Percentiles rank a stretch among this genome's conserved stretches.
phyloP scores from a whole-genome alignment of 2,113 vertebrate species.

The Acanthochromis polyacanthus region DNA sequence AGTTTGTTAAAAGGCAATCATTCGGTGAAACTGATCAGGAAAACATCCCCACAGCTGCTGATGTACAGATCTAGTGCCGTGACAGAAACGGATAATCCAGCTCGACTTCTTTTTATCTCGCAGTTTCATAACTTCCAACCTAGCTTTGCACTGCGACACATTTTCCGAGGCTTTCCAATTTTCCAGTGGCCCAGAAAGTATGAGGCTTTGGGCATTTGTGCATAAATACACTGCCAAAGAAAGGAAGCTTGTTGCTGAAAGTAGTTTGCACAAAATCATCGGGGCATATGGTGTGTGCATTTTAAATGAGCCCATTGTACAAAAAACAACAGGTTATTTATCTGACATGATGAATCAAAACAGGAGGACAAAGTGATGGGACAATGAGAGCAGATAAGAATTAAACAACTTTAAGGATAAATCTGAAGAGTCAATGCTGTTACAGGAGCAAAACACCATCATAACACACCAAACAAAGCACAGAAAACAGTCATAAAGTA shows the following conservation, averaged over 20 bases:
- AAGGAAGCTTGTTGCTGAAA: conserved; percentile 27
- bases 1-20: not conserved
- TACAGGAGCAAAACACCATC: not conserved
- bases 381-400: too few relatives aligned
- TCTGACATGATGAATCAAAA: not conserved
- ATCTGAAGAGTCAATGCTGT: not conserved
- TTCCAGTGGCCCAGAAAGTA: conserved; percentile 63
- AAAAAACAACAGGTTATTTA: conserved; percentile 20
- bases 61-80: not conserved
- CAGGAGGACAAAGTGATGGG: not conserved
- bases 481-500: not conserved
- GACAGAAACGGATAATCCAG: not conserved
- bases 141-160: conserved; percentile 13
- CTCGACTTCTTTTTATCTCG: not conserved
- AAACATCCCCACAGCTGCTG: not conserved
- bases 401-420: not conserved
- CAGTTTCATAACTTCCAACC: conserved; percentile 2
- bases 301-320: conserved; percentile 14
- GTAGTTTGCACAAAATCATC: conserved; percentile 42
- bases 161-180: conserved; percentile 53
- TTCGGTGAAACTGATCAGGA: not conserved
- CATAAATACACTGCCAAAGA: conserved; percentile 50
- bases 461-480: not conserved
- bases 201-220: conserved; percentile 54
- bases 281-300: conserved; percentile 50